phyloP scores from a whole-genome alignment of 1,140 invertebrate species.

The Rhyacophila brunnea region DNA sequence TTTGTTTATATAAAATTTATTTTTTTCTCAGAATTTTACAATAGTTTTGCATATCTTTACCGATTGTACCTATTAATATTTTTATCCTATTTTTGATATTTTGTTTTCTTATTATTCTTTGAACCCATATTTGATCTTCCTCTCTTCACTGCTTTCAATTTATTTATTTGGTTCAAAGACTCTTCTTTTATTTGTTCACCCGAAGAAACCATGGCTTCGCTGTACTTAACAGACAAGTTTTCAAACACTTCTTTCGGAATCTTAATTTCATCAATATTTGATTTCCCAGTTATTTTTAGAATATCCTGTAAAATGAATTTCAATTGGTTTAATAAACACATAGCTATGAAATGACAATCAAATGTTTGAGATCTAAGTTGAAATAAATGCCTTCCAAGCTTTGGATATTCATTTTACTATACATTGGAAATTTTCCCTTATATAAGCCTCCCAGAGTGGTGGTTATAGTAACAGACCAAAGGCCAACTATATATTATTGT shows the following conservation, averaged over 20 bases:
- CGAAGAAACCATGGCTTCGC: constrained; percentile 49
- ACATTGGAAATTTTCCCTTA: no score
- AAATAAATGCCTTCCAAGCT: no score
- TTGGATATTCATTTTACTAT: no score
- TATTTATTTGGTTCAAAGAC: constrained; percentile 45
- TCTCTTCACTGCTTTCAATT: constrained; percentile 49
- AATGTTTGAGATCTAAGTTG: no score
- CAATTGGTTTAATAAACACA: no score
- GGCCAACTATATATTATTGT: no score
- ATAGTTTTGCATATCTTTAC: no score
- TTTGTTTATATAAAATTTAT: no score
- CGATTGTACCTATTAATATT: no score
- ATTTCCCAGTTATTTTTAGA: constrained; percentile 43
- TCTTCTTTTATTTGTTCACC: constrained; percentile 47
- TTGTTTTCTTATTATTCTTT: constrained; percentile 5
- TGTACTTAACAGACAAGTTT: constrained; percentile 46
- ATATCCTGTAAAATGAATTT: constrained; percentile 53
- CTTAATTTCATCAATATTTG: constrained; percentile 44
- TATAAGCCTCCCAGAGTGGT: no score
- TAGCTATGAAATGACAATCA: constrained; percentile 1
- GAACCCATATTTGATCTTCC: constrained; percentile 29
- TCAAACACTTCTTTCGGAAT: constrained; percentile 46
- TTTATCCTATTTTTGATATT: not conserved
- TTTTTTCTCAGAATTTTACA: no score
- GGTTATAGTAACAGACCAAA: no score